Evolutionary conservation across 1,140 invertebrate species (phyloP).

Genomic region (Pararge aegeria): DNA sequence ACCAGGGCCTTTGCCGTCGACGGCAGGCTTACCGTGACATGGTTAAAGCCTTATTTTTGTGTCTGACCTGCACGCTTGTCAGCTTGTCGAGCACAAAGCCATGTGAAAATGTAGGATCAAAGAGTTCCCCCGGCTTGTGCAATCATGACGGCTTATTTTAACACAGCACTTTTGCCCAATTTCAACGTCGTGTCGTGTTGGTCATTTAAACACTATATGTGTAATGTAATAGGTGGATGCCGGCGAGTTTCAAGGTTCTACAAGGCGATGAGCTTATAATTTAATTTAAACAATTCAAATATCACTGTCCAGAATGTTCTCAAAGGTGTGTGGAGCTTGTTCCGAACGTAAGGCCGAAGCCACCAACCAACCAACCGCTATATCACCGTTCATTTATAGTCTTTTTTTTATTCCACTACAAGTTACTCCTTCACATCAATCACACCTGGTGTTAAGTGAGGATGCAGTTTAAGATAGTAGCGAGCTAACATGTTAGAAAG

Average conservation of each 20-base stretch:
- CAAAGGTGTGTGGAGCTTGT: too few species aligned
- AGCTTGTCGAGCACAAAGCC: conserved; percentile 71
- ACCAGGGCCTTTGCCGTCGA: conserved; percentile 74
- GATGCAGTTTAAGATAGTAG: too few species aligned
- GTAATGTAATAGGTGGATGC: background rate
- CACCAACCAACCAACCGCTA: too few species aligned
- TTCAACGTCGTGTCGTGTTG: conserved; percentile 22
- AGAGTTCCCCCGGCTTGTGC: conserved; percentile 53
- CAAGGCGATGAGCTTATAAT: background rate
- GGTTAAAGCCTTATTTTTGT: conserved; percentile 78
- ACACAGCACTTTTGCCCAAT: conserved; percentile 33
- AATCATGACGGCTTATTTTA: conserved; percentile 45
- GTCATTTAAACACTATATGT: conserved; percentile 8
- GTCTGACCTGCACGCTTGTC: conserved; percentile 73
- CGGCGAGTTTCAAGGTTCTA: background rate
- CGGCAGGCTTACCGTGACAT: conserved; percentile 76
- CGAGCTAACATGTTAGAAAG: too few species aligned
- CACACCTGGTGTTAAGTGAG: too few species aligned
- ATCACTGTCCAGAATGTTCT: too few species aligned
- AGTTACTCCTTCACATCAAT: too few species aligned
- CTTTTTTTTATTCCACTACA: too few species aligned
- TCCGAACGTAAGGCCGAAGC: too few species aligned
- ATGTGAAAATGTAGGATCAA: conserved; percentile 77
- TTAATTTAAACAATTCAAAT: too few species aligned
- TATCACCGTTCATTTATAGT: too few species aligned